These are phyloP conservation scores for Poeciliopsis turneri DNA, from an alignment of 2,797 vertebrate species.

Conservation along the genomic window DNA sequence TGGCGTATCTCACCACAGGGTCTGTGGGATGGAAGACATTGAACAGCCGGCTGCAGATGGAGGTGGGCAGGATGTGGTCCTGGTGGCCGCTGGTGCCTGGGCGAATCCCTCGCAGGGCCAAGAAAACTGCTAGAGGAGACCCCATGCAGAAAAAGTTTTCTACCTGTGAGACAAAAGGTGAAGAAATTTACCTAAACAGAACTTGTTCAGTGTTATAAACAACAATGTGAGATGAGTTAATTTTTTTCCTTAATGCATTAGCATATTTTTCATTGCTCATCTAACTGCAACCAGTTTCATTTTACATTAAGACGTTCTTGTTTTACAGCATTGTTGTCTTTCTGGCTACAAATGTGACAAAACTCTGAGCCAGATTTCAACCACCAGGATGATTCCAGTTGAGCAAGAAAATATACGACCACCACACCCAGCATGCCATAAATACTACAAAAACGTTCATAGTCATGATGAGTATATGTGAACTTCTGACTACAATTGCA, in stretches of 20 bases:
- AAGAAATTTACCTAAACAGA: slow-evolving; percentile 2
- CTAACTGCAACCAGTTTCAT: neutral
- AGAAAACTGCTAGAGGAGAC: slow-evolving; percentile 94
- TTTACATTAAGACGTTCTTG: neutral
- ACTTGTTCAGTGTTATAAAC: neutral
- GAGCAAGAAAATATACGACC: neutral
- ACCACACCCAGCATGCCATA: neutral
- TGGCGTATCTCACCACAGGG: slow-evolving; percentile 90
- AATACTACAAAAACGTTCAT: neutral
- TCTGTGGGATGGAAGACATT: slow-evolving; percentile 99
- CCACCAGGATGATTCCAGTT: neutral
- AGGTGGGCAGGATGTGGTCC: slow-evolving; percentile 94
- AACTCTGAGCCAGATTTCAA: neutral
- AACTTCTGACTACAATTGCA: neutral
- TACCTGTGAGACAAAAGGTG: slow-evolving; percentile 79
- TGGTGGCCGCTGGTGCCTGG: slow-evolving; percentile 91
- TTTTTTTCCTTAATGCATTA: too few relatives aligned
- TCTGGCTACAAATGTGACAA: neutral
- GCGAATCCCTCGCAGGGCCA: slow-evolving; percentile 94
- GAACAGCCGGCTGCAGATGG: slow-evolving; percentile 91
- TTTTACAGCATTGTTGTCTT: neutral
- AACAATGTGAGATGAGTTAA: neutral
- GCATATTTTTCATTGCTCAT: neutral
- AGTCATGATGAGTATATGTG: neutral
- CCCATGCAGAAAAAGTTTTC: slow-evolving; percentile 99